phyloP scores from a whole-genome alignment of 37 sponge, comb jelly and placozoan genomes.

The Eunapius fragilis region DNA sequence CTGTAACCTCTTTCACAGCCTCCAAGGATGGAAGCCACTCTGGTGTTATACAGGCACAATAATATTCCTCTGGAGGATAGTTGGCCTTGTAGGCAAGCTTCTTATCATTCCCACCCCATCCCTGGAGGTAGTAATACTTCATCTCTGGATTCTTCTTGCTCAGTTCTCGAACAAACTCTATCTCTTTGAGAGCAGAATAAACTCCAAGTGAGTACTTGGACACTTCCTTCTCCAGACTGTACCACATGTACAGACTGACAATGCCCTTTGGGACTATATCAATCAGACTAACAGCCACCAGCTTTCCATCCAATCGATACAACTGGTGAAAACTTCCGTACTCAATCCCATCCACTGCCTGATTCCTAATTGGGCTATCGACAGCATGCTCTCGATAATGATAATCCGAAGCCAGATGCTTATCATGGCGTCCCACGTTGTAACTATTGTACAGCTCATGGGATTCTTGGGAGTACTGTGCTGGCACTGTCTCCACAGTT shows the following conservation, averaged over 20 bases:
- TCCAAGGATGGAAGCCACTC: conserved; percentile 67
- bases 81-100: conserved; percentile 90
- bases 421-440: conserved; percentile 76
- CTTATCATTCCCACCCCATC: conserved; percentile 80
- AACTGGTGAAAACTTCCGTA: conserved; percentile 91
- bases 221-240: conserved; percentile 74
- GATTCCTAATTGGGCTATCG: conserved; percentile 61
- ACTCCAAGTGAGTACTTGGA: conserved; percentile 89
- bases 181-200: conserved; percentile 91
- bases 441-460: conserved; percentile 84
- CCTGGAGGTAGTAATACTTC: conserved; percentile 91
- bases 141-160: conserved; percentile 58
- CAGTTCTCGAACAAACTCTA: conserved; percentile 65
- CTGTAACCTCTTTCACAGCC: conserved; percentile 45
- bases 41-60: conserved; percentile 71
- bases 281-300: conserved; percentile 87
- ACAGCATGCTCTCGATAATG: conserved; percentile 86
- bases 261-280: conserved; percentile 87
- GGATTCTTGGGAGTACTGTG: conserved; percentile 74
- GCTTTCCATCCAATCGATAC: conserved; percentile 83
- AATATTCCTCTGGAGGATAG: conserved; percentile 86
- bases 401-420: conserved; percentile 65
- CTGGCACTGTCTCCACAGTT: conserved; percentile 44
- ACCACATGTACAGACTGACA: conserved; percentile 95
- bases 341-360: conserved; percentile 52